Evolutionary conservation across 2,888 invertebrate genomes (phyloP).

Genomic region (Suillia variegata): DNA sequence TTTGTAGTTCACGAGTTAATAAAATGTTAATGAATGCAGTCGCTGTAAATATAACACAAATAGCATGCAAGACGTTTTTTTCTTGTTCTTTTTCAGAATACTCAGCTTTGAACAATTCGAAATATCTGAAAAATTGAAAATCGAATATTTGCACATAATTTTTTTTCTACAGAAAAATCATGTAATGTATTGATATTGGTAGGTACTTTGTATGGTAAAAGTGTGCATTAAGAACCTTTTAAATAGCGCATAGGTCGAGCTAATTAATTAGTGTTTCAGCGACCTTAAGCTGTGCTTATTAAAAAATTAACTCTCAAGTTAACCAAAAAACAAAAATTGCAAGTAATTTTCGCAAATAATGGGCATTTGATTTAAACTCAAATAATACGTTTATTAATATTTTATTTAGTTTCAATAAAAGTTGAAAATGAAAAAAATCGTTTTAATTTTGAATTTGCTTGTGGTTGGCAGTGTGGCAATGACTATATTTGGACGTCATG

Average conservation of each 20-base stretch:
- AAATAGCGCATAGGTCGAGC: not conserved
- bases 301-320: not conserved
- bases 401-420: not conserved
- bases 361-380: not conserved
- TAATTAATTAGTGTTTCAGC: not conserved
- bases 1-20: no score
- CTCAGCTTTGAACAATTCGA: not conserved
- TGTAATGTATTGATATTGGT: not conserved
- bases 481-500: constrained; percentile 1
- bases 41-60: no score
- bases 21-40: no score
- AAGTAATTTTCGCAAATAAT: not conserved
- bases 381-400: not conserved
- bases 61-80: no score
- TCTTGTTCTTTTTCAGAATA: not conserved
- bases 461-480: constrained; percentile 4
- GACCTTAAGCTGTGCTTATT: not conserved
- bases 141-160: constrained; percentile 3
- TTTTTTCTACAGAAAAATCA: not conserved
- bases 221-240: not conserved
- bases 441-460: constrained; percentile 1
- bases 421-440: not conserved
- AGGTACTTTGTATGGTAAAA: not conserved
- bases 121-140: not conserved
- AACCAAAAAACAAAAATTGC: not conserved